Evolutionary conservation across 2,797 vertebrate species (phyloP).

Genomic region (Telmatherina bonti): DNA sequence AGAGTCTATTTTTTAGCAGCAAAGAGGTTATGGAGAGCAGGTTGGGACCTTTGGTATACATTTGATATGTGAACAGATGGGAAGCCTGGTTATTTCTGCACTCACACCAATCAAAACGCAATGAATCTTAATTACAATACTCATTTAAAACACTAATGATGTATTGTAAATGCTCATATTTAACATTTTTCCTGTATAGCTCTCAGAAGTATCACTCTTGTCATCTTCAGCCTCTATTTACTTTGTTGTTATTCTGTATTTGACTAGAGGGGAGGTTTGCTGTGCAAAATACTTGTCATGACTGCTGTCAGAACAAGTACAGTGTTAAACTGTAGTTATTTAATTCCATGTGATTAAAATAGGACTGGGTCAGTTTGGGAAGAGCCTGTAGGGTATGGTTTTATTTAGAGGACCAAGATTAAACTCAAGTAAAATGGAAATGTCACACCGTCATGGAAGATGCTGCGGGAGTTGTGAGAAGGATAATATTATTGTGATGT

Average conservation of each 20-base stretch:
- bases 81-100: background rate
- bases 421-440: slow-evolving; percentile 85
- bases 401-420: slow-evolving; percentile 85
- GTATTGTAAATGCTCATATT: background rate
- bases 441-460: slow-evolving; percentile 83
- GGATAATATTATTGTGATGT: slow-evolving; percentile 85
- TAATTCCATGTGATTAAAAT: slow-evolving; percentile 89
- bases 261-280: slow-evolving; percentile 78
- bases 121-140: background rate
- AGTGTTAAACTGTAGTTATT: slow-evolving; percentile 85
- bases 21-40: background rate
- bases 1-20: slow-evolving; percentile 5
- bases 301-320: slow-evolving; percentile 84
- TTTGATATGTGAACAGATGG: background rate
- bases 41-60: background rate
- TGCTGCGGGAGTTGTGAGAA: slow-evolving; percentile 80
- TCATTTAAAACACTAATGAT: background rate
- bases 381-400: slow-evolving; percentile 76
- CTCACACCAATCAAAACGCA: background rate
- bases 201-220: slow-evolving; percentile 61
- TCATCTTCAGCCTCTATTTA: slow-evolving; percentile 68
- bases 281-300: slow-evolving; percentile 83
- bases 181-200: slow-evolving; percentile 8
- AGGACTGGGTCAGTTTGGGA: slow-evolving; percentile 83
- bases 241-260: slow-evolving; percentile 74